Evolutionary conservation across 2,797 vertebrate genomes (phyloP).

Genomic region (Aselliscus stoliczkanus): DNA sequence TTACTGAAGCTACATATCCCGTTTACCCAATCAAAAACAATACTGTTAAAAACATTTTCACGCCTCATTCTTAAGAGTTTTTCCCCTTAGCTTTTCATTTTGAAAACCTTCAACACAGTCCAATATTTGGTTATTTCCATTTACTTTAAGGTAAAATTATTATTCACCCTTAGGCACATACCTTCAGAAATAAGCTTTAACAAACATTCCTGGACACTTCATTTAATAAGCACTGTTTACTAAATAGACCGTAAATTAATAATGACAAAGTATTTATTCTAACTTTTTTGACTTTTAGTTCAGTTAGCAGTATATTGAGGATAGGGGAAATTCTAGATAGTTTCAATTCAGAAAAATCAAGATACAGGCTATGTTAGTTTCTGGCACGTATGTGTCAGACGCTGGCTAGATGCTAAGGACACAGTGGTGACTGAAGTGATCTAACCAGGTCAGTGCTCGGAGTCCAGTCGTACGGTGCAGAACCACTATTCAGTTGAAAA

Average conservation of each 20-base stretch:
- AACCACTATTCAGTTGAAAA: not conserved
- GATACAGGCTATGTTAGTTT: not conserved
- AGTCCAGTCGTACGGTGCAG: not conserved
- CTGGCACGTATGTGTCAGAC: not conserved
- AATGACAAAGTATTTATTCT: not conserved
- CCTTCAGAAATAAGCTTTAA: conserved; percentile 5
- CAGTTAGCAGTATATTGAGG: not conserved
- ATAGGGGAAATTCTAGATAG: not conserved
- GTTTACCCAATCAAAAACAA: conserved; percentile 74
- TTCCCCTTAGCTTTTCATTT: not conserved
- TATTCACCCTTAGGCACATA: conserved; percentile 5
- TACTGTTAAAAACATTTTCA: conserved; percentile 66
- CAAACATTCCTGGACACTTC: not conserved
- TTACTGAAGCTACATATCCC: conserved; percentile 70
- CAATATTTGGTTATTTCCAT: not conserved
- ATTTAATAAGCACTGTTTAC: not conserved
- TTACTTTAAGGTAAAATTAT: conserved; percentile 8
- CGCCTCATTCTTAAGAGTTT: not conserved
- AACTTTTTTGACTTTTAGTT: not conserved
- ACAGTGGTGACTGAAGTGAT: not conserved
- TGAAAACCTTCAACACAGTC: not conserved
- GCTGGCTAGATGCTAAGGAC: not conserved
- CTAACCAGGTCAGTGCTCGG: not conserved
- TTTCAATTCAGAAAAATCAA: not conserved
- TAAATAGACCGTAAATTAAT: not conserved